Conservation (phyloP, 2,797 vertebrate genomes). For the Gadopsis bispinosus region DNA sequence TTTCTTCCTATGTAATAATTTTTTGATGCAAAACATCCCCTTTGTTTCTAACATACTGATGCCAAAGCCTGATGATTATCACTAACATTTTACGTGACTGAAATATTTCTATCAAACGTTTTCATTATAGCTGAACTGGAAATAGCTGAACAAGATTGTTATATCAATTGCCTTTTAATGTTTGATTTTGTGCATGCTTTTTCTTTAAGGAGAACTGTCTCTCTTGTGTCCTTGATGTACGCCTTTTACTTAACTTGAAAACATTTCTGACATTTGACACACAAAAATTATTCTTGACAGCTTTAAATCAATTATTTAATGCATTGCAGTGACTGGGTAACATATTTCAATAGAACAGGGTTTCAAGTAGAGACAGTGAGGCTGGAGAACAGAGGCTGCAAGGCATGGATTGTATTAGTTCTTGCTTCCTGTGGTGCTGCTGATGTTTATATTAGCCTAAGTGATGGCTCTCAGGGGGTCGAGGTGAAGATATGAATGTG, state of each 20-base stretch:
- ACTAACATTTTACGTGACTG: not conserved
- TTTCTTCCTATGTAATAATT: not conserved
- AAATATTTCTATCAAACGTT: not conserved
- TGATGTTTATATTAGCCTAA: constrained; percentile 43
- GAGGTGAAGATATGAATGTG: constrained; percentile 49
- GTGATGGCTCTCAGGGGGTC: constrained; percentile 40
- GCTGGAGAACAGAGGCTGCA: not conserved
- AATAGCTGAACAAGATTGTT: not conserved
- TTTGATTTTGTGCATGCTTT: not conserved
- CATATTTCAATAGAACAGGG: not conserved
- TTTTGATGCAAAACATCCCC: not conserved
- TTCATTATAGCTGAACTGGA: not conserved
- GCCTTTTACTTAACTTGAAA: not conserved
- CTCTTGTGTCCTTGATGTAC: not conserved
- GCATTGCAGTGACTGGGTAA: not conserved
- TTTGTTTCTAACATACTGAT: not conserved
- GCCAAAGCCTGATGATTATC: not conserved
- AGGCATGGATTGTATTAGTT: constrained; percentile 8
- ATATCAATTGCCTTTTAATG: not conserved
- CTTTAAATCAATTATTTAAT: not conserved
- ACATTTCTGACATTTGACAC: not conserved
- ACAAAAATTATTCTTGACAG: not conserved
- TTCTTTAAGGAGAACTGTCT: not conserved
- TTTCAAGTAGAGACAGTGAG: not conserved
- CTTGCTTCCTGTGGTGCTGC: constrained; percentile 28